Evolutionary conservation across 2,888 invertebrate species (phyloP), one percentile per base, ranked within the genome.

Genomic region (Scaeva pyrastri): DNA sequence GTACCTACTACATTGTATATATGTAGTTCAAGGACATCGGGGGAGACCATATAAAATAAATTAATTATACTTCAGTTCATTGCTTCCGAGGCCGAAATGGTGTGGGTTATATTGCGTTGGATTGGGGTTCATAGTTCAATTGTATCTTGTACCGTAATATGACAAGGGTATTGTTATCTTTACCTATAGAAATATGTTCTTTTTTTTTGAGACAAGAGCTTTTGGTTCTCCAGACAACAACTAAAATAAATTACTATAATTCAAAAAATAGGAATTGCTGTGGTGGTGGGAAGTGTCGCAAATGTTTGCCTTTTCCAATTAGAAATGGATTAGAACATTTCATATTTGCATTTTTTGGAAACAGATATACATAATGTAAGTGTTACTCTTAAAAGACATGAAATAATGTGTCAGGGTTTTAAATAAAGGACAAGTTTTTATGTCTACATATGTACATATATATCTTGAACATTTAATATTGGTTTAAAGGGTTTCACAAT

Each of bases 21-120:
- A 41, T n/a, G n/a, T 60, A 60, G 7, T 41, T 60, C 58, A 60
- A 39, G 21, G 39, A 60, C 39, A 60, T 39, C 6, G 14, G 7
- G 7, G 14, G 21, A 21, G 21, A 4, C 60, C 10, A 41, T 36
- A 14, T 26, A 21, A 7, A 60, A 41, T 14, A 60, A 60, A 21
- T 60, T 60, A 60, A 60, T 21, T 39, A 31, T 31, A 41, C 5
- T 6, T 39, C 6, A 5, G 39, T 60, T 60, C 60, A 60, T 41
- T 60, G 60, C 41, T 60, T 60, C 21, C 19, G 1, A 39, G 14
- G 41, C 8, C 6, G 19, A 58, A 21, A 12, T 19, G 12, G 12
- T 39, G 36, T 36, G 3, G 19, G 12, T 31, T 5, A 8, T 5
- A 8, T 31, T 31, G 31, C 31, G 7, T 31, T 31, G 7, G 31